Percentiles rank a stretch among this genome's conserved stretches.
These are phyloP conservation scores for Hemistola chrysoprasaria DNA, from an alignment of 2,888 invertebrate genomes.

Conservation along the genomic window DNA sequence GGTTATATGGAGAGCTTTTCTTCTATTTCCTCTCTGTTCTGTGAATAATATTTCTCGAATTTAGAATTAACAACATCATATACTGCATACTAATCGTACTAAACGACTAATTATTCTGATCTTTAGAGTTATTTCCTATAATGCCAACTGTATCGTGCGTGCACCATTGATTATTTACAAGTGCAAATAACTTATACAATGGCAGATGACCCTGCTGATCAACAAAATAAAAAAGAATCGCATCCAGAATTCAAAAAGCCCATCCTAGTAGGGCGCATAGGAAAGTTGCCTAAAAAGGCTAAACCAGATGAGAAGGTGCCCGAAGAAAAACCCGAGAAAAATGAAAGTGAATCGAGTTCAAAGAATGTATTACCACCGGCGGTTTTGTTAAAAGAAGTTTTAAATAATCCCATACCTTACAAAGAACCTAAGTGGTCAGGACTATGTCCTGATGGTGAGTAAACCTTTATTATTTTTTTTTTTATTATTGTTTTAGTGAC, in stretches of 20 bases:
- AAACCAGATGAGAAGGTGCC: slow-evolving; percentile 40
- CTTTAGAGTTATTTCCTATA: too few relatives aligned
- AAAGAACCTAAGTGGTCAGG: slow-evolving; percentile 93
- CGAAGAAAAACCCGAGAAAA: slow-evolving; percentile 30
- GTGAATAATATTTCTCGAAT: too few relatives aligned
- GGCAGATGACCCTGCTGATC: slow-evolving; percentile 36
- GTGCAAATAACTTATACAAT: slow-evolving; percentile 20
- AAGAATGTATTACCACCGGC: slow-evolving; percentile 52
- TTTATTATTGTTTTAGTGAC: too few relatives aligned
- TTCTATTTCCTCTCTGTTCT: too few relatives aligned
- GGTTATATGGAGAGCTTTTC: too few relatives aligned
- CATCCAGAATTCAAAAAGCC: slow-evolving; percentile 78
- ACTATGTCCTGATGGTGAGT: slow-evolving; percentile 74
- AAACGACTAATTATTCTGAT: too few relatives aligned
- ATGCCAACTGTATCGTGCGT: too few relatives aligned
- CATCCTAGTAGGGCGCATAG: slow-evolving; percentile 75
- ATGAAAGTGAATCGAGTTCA: slow-evolving; percentile 31
- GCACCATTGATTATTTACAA: not conserved
- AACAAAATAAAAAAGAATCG: slow-evolving; percentile 36
- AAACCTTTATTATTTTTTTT: not conserved
- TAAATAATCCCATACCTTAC: slow-evolving; percentile 82
- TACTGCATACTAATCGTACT: too few relatives aligned
- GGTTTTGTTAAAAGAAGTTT: slow-evolving; percentile 52
- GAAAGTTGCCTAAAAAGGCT: slow-evolving; percentile 74
- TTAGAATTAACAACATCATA: too few relatives aligned